Conservation (phyloP, 2,888 invertebrate genomes). For the Eupelmus urozonus region DNA sequence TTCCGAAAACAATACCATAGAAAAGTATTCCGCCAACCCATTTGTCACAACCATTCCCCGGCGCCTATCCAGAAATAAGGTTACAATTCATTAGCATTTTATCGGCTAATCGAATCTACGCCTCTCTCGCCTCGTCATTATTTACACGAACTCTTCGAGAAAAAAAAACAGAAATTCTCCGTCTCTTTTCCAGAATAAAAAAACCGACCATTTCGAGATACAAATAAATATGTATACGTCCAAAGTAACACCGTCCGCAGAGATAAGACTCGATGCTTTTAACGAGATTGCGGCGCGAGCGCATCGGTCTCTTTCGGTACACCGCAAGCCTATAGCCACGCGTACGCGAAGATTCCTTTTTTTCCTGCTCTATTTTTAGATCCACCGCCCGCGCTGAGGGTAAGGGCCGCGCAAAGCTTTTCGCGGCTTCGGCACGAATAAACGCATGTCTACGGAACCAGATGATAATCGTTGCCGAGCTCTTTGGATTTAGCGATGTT, state of each 20-base stretch:
- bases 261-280: not conserved
- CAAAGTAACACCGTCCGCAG: no score
- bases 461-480: no score
- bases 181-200: conserved; percentile 8
- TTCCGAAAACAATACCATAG: not conserved
- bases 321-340: not conserved
- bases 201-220: not conserved
- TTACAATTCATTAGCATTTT: conserved; percentile 40
- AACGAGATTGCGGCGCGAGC: not conserved
- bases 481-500: no score
- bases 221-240: not conserved
- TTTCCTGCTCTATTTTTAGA: conserved; percentile 29
- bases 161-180: not conserved
- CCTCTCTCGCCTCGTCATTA: conserved; percentile 13
- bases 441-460: no score
- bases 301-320: not conserved
- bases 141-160: conserved; percentile 7
- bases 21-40: not conserved
- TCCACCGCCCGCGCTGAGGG: not conserved
- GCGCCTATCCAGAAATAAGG: conserved; percentile 32
- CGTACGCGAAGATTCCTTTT: not conserved
- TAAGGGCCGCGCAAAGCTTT: not conserved
- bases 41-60: not conserved
- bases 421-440: not conserved
- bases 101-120: conserved; percentile 35